Conservation (phyloP, 2,113 vertebrate species). For the Caloenas nicobarica region DNA sequence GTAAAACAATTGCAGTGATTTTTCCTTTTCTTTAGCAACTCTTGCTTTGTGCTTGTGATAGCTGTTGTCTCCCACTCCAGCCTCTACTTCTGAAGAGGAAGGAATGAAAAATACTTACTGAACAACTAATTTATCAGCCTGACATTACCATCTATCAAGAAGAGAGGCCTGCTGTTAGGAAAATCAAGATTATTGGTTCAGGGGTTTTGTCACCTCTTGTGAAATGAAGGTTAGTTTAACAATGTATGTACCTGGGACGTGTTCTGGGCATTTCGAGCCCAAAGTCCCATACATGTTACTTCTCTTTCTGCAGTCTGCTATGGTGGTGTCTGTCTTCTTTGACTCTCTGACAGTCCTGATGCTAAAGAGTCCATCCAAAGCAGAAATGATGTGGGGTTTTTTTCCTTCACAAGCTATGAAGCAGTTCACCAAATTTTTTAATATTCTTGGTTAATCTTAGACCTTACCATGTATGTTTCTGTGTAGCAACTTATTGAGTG, state of each 20-base stretch:
- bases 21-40: neutral
- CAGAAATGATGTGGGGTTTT: neutral
- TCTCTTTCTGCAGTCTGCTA: neutral
- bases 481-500: neutral
- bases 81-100: conserved; percentile 1
- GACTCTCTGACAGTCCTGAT: neutral
- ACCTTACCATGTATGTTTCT: neutral
- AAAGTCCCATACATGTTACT: neutral
- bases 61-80: neutral
- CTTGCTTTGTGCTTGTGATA: neutral
- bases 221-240: conserved; percentile 28
- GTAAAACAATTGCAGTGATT: neutral
- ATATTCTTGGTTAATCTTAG: neutral
- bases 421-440: neutral
- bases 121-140: conserved; percentile 45
- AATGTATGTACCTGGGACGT: neutral
- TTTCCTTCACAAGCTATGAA: neutral
- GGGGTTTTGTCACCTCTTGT: conserved; percentile 2
- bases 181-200: conserved; percentile 51
- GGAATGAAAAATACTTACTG: neutral
- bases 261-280: neutral
- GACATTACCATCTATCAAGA: conserved; percentile 37
- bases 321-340: neutral
- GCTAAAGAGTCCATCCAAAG: neutral
- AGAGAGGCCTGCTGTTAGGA: conserved; percentile 8